These are phyloP conservation scores for Sialia sialis DNA, from an alignment of 2,113 vertebrate species.

Conservation along the genomic window DNA sequence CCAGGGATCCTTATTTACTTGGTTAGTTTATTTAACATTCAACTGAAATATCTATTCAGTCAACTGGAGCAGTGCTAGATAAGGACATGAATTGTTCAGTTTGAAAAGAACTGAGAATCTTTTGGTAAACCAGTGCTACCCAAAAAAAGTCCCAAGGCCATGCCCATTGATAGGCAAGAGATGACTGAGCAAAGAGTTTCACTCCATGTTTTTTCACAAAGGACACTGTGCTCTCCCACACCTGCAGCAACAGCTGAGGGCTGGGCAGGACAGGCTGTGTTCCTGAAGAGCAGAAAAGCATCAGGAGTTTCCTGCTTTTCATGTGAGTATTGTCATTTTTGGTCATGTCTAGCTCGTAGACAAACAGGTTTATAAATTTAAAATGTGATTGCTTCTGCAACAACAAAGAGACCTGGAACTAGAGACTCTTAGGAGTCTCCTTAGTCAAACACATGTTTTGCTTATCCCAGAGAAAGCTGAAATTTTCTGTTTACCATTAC, in stretches of 20 bases:
- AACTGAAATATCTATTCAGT: background rate
- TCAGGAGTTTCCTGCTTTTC: background rate
- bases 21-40: background rate
- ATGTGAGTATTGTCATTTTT: background rate
- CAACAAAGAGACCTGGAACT: background rate
- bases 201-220: background rate
- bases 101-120: background rate
- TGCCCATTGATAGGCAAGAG: background rate
- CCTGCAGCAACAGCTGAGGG: background rate
- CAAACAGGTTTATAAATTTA: background rate
- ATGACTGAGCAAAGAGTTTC: rapidly evolving
- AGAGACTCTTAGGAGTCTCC: background rate
- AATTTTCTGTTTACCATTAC: background rate
- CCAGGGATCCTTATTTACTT: background rate
- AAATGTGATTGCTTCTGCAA: background rate
- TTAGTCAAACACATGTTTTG: background rate
- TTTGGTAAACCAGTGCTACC: background rate
- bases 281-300: background rate
- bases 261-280: background rate
- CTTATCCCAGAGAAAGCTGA: background rate
- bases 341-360: background rate
- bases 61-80: background rate
- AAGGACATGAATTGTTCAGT: background rate
- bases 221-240: background rate
- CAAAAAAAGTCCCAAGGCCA: background rate